Conservation (phyloP, 2,113 vertebrate species). For the Spilogale gracilis region DNA sequence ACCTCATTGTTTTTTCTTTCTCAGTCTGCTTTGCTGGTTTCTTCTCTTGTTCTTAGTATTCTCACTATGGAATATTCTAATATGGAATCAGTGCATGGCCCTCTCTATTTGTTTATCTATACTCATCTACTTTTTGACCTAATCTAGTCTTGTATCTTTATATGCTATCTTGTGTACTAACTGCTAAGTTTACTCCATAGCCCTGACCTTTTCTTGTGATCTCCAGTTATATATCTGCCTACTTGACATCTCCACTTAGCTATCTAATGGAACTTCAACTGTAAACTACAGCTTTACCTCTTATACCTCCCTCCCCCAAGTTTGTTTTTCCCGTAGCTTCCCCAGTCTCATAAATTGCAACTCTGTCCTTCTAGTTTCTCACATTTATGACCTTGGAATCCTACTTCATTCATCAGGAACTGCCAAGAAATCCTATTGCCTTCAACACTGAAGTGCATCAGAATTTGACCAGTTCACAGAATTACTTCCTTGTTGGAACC, state of each 20-base stretch:
- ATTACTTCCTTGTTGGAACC: neutral
- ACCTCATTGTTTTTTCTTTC: neutral
- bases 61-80: neutral
- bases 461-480: neutral
- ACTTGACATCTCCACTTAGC: neutral
- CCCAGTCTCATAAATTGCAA: neutral
- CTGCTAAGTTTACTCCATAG: neutral
- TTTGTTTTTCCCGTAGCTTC: neutral
- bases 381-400: neutral
- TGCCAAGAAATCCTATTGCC: neutral
- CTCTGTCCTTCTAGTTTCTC: neutral
- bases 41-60: neutral
- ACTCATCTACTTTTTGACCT: neutral
- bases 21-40: neutral
- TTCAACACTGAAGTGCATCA: neutral
- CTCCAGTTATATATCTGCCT: neutral
- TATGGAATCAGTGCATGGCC: neutral
- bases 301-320: neutral
- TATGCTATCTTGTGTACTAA: neutral
- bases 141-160: neutral
- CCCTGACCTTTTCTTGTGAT: neutral
- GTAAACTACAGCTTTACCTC: neutral
- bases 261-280: neutral
- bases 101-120: neutral
- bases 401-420: neutral